Conservation (phyloP, 2,113 vertebrate species). For the Gulo gulo region DNA sequence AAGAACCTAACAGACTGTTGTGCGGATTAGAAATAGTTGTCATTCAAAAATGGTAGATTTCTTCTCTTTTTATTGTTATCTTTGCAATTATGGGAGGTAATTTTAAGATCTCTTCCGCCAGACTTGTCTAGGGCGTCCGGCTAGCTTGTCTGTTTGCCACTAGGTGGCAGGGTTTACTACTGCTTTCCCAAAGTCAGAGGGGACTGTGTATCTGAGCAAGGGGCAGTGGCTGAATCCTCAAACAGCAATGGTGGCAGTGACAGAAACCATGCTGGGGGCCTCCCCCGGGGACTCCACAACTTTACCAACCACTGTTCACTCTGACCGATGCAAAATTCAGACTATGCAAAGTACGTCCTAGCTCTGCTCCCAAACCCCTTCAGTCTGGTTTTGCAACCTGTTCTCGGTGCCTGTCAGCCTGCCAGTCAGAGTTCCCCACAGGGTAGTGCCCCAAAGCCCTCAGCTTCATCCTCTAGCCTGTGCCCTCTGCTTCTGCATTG, state of each 20-base stretch:
- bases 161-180: constrained; percentile 58
- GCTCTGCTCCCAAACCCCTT: background rate
- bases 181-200: background rate
- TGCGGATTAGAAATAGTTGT: background rate
- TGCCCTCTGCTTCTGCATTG: background rate
- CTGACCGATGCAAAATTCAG: background rate
- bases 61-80: background rate
- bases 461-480: background rate
- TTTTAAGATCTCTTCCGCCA: background rate
- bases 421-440: background rate
- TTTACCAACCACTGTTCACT: background rate
- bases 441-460: background rate
- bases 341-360: background rate
- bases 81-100: background rate
- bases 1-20: background rate
- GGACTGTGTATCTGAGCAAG: background rate
- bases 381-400: background rate
- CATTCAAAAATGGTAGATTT: background rate
- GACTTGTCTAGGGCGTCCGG: background rate
- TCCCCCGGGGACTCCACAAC: background rate
- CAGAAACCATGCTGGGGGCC: background rate
- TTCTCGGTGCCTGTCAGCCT: background rate
- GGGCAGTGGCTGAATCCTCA: background rate
- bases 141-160: background rate
- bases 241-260: background rate